Percentiles rank a stretch among this genome's conserved stretches.
Evolutionary conservation across 2,888 invertebrate species (phyloP).

Genomic region (Pheosia gnoma): DNA sequence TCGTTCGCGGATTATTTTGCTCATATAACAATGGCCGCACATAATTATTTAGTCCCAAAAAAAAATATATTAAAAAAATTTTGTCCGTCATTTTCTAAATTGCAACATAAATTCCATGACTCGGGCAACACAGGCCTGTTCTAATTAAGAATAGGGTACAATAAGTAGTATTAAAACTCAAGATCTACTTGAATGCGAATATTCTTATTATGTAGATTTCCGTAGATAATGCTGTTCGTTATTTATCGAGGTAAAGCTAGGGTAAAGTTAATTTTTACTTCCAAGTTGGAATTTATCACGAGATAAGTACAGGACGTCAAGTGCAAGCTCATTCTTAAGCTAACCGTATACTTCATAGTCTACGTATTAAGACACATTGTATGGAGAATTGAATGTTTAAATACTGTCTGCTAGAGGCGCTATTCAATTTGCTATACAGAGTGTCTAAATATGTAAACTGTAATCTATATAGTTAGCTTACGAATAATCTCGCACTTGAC

Average conservation of each 20-base stretch:
- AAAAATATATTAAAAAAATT: neutral
- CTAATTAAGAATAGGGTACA: conserved; percentile 56
- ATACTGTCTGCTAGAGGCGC: no score
- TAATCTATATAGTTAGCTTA: no score
- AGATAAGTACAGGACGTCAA: neutral
- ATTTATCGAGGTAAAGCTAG: conserved; percentile 42
- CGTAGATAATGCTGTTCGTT: conserved; percentile 45
- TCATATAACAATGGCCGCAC: no score
- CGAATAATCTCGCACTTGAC: no score
- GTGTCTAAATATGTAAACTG: no score
- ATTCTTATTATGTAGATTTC: conserved; percentile 54
- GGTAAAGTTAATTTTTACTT: conserved; percentile 9
- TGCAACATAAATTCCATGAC: conserved; percentile 30
- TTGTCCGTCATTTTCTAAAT: conserved; percentile 15
- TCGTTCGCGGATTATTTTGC: no score
- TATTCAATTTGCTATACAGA: no score
- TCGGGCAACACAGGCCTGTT: conserved; percentile 21
- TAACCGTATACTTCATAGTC: no score
- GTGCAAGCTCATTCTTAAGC: no score
- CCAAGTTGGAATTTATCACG: conserved; percentile 5
- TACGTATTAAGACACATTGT: no score
- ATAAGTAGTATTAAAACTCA: conserved; percentile 34
- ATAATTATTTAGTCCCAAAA: no score
- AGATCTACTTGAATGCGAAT: conserved; percentile 48
- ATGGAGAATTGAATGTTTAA: no score